Conservation (phyloP, 2,113 vertebrate species). For the Globicephala melas region DNA sequence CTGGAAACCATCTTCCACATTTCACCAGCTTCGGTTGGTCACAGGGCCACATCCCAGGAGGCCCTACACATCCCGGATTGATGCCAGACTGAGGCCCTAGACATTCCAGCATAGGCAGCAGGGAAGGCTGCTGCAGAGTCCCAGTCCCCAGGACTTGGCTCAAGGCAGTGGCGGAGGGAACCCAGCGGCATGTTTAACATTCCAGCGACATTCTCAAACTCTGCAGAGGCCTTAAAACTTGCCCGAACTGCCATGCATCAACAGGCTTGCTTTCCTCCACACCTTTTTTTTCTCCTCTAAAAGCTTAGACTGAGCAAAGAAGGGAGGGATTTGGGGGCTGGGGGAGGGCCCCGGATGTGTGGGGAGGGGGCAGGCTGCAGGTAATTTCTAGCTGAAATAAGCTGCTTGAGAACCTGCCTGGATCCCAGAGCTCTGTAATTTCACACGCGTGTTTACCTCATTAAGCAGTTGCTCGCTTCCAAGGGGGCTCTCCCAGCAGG, state of each 20-base stretch:
- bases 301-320: background rate
- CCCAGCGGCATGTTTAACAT: background rate
- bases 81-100: background rate
- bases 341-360: background rate
- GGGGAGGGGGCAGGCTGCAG: accelerated
- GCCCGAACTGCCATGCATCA: accelerated
- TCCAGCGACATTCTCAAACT: background rate
- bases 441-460: background rate
- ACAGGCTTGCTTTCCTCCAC: background rate
- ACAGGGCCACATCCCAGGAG: background rate
- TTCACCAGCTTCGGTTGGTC: background rate
- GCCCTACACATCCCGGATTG: background rate
- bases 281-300: background rate
- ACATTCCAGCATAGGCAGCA: no score
- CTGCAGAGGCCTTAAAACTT: background rate
- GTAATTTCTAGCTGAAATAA: background rate
- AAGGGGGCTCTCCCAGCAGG: background rate
- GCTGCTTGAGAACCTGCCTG: background rate
- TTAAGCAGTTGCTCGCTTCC: background rate
- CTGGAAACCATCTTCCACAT: background rate
- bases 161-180: background rate
- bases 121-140: background rate
- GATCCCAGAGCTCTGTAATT: background rate
- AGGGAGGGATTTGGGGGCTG: background rate
- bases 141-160: background rate